phyloP scores from a whole-genome alignment of 2,888 invertebrate species.

The Sminthurides aquaticus region DNA sequence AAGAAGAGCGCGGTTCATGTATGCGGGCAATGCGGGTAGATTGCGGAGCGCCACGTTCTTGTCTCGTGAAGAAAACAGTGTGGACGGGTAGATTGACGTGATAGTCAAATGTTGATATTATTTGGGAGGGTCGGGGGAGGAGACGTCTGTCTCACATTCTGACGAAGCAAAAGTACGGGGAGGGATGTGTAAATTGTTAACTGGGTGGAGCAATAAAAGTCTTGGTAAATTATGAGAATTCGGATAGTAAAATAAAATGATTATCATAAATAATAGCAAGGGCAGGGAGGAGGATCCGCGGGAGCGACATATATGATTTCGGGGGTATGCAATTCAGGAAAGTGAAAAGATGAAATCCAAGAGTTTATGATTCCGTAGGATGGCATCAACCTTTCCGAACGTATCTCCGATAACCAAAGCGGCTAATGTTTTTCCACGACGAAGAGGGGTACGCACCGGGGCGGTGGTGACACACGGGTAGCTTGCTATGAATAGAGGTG shows the following conservation, averaged over 20 bases:
- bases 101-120: background rate
- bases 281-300: conserved; percentile 6
- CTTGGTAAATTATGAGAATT: conserved; percentile 18
- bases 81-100: background rate
- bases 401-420: too few species aligned
- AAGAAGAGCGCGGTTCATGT: too few species aligned
- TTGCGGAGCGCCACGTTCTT: background rate
- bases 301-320: conserved; percentile 18
- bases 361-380: background rate
- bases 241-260: conserved; percentile 22
- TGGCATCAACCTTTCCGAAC: too few species aligned
- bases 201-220: conserved; percentile 21
- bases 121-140: background rate
- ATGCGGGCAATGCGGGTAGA: background rate
- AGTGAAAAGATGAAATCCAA: background rate
- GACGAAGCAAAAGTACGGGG: background rate
- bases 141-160: too few species aligned
- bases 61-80: background rate
- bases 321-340: background rate
- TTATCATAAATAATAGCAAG: conserved; percentile 24
- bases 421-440: too few species aligned
- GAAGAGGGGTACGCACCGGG: too few species aligned
- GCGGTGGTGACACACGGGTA: too few species aligned
- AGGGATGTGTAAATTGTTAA: conserved; percentile 22
- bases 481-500: too few species aligned